Conservation (phyloP, 2,797 vertebrate genomes). For the Acanthurus tractus region DNA sequence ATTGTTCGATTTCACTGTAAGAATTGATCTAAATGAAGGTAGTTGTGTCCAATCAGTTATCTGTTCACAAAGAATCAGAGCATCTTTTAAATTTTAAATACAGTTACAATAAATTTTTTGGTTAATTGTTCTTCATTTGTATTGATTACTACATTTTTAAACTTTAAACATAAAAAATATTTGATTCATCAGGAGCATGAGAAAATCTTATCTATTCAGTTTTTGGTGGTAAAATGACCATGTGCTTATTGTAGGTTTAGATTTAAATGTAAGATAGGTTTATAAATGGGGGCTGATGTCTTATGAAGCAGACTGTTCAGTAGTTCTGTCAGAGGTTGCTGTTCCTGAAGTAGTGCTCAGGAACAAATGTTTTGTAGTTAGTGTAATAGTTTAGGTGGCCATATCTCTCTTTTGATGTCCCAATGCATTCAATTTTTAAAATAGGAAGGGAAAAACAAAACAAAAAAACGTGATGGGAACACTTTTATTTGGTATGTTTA, state of each 20-base stretch:
- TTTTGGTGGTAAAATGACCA: constrained; percentile 11
- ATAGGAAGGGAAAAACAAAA: not conserved
- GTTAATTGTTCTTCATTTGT: not conserved
- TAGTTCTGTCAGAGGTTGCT: constrained; percentile 20
- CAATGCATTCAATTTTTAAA: constrained; percentile 13
- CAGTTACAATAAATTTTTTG: not conserved
- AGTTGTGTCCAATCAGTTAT: not conserved
- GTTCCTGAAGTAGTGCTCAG: constrained; percentile 34
- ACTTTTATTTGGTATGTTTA: constrained; percentile 36
- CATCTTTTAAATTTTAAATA: constrained; percentile 19
- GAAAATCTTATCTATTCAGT: constrained; percentile 14
- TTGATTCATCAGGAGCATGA: constrained; percentile 12
- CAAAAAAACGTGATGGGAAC: constrained; percentile 17
- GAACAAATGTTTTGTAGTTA: constrained; percentile 32
- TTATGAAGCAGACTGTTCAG: constrained; percentile 14
- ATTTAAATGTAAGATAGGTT: constrained; percentile 12
- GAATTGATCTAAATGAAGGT: not conserved
- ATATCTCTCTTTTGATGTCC: constrained; percentile 8
- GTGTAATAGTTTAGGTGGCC: constrained; percentile 8
- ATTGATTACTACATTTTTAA: constrained; percentile 26
- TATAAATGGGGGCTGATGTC: constrained; percentile 29
- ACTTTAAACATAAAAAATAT: not conserved
- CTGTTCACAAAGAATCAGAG: constrained; percentile 10
- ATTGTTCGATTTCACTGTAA: constrained; percentile 8
- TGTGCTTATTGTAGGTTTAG: constrained; percentile 5